Evolutionary conservation across 2,797 vertebrate species (phyloP).

Genomic region (Oreortyx pictus): DNA sequence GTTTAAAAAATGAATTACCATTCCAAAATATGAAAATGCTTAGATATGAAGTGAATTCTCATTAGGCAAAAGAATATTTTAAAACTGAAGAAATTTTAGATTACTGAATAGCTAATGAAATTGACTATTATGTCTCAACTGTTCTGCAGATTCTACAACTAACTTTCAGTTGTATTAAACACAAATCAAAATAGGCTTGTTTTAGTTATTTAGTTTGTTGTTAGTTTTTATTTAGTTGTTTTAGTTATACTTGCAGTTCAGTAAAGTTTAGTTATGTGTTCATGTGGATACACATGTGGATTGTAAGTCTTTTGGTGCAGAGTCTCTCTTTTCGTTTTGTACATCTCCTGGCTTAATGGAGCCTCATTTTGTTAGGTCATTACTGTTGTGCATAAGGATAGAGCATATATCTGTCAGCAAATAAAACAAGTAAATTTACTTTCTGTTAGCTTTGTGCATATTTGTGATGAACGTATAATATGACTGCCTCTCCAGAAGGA

Average conservation of each 20-base stretch:
- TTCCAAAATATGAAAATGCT: not conserved
- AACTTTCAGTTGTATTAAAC: not conserved
- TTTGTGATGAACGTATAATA: not conserved
- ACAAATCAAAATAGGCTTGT: not conserved
- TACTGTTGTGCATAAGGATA: not conserved
- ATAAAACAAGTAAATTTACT: not conserved
- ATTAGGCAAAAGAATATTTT: not conserved
- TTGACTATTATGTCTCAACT: not conserved
- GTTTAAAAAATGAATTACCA: not conserved
- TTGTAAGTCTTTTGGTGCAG: not conserved
- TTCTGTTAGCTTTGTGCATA: not conserved
- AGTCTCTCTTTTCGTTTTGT: conserved; percentile 18
- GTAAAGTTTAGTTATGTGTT: not conserved
- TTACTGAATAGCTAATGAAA: not conserved
- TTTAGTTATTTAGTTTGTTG: no score
- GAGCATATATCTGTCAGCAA: not conserved
- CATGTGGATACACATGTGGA: not conserved
- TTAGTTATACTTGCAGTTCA: conserved; percentile 33
- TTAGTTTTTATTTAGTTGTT: no score
- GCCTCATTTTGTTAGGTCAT: not conserved
- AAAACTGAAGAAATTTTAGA: not conserved
- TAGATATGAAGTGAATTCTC: not conserved
- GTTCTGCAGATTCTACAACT: conserved; percentile 21
- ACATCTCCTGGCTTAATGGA: conserved; percentile 6
- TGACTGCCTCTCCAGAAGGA: not conserved